Evolutionary conservation across 1,140 invertebrate genomes (phyloP).

Genomic region (Drosophila pallidifrons): DNA sequence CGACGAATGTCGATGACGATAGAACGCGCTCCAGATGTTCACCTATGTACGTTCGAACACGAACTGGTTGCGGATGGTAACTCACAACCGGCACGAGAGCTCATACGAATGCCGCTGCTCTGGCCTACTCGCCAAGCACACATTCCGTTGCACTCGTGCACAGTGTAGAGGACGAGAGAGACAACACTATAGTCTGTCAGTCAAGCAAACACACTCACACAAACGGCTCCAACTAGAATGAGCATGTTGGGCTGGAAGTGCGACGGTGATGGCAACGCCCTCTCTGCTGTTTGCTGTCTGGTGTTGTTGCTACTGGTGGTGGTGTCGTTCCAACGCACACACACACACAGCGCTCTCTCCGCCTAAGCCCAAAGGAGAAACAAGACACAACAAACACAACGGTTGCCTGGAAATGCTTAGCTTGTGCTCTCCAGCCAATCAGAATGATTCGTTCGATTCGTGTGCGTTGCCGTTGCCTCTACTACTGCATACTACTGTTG

Average conservation of each 20-base stretch:
- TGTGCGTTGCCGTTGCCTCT: slow-evolving; percentile 11
- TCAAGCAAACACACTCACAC: neutral
- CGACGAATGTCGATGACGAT: slow-evolving; percentile 19
- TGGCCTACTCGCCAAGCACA: slow-evolving; percentile 28
- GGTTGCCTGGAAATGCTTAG: slow-evolving; percentile 54
- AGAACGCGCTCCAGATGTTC: slow-evolving; percentile 69
- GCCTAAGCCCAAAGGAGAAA: slow-evolving; percentile 51
- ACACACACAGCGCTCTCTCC: slow-evolving; percentile 22
- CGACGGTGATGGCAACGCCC: slow-evolving; percentile 53
- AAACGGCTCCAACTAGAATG: slow-evolving; percentile 51
- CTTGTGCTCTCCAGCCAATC: slow-evolving; percentile 51
- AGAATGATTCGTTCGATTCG: slow-evolving; percentile 30
- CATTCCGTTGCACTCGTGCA: slow-evolving; percentile 71
- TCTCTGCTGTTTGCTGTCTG: slow-evolving; percentile 24
- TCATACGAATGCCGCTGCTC: slow-evolving; percentile 71
- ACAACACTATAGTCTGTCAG: slow-evolving; percentile 44
- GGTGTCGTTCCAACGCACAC: slow-evolving; percentile 44
- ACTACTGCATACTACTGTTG: slow-evolving; percentile 2
- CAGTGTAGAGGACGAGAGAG: slow-evolving; percentile 46
- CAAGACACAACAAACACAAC: slow-evolving; percentile 13
- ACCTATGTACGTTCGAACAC: slow-evolving; percentile 78
- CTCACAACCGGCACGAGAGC: slow-evolving; percentile 54
- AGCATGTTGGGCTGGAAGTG: slow-evolving; percentile 32
- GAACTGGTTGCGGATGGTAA: slow-evolving; percentile 71
- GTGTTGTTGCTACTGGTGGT: slow-evolving; percentile 46